A percentile compares a stretch with the other conserved stretches of the same genome.
phyloP scores from a whole-genome alignment of 2,113 vertebrate species.

The Haliaeetus leucogaster region DNA sequence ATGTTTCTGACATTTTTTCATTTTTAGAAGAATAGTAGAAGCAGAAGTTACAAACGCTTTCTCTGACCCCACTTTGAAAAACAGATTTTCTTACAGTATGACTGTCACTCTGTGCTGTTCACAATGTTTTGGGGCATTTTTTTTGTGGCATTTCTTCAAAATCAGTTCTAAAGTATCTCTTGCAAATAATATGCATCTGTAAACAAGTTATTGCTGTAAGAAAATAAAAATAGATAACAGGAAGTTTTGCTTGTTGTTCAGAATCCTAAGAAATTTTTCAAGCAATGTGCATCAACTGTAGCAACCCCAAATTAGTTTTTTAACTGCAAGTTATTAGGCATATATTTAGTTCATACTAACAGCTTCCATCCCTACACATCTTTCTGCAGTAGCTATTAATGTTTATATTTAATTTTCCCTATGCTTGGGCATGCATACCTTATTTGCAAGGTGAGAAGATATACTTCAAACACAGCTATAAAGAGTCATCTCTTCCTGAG shows the following conservation, averaged over 20 bases:
- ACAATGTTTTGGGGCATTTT: neutral
- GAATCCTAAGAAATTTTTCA: neutral
- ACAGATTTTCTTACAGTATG: rapidly evolving
- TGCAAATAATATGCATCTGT: neutral
- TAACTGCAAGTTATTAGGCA: neutral
- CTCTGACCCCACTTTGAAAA: neutral
- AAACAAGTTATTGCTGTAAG: neutral
- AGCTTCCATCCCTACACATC: rapidly evolving
- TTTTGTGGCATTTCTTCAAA: neutral
- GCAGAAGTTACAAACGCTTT: neutral
- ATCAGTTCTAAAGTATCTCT: neutral
- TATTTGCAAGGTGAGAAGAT: neutral
- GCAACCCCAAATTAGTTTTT: neutral
- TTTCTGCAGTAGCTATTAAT: neutral
- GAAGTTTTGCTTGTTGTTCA: neutral
- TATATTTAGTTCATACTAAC: neutral
- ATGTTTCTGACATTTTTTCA: neutral
- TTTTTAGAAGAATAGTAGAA: neutral
- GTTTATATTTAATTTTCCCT: neutral
- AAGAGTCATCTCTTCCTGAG: neutral
- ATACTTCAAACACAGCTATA: neutral
- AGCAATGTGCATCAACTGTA: rapidly evolving
- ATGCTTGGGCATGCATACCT: neutral
- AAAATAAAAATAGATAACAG: neutral
- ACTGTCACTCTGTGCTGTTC: neutral